Conservation (phyloP, 2,888 invertebrate genomes). For the Dascillus cervinus region DNA sequence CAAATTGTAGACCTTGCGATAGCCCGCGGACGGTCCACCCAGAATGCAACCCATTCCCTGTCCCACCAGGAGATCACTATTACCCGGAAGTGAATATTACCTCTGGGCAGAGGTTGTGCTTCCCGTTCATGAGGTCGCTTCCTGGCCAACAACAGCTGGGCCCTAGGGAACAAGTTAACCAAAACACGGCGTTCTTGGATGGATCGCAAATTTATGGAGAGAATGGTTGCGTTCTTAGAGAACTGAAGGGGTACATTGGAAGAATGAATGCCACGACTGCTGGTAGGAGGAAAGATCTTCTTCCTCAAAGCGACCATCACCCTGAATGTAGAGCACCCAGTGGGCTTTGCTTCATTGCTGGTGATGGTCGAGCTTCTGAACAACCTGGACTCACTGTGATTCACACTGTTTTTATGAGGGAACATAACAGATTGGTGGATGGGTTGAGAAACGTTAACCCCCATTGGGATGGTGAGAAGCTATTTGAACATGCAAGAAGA, state of each 20-base stretch:
- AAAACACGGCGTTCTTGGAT: slow-evolving; percentile 86
- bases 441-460: slow-evolving; percentile 74
- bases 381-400: slow-evolving; percentile 84
- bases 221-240: slow-evolving; percentile 69
- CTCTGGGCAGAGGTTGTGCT: slow-evolving; percentile 77
- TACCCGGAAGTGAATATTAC: slow-evolving; percentile 81
- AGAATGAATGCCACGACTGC: slow-evolving; percentile 78
- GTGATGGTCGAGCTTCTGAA: slow-evolving; percentile 86
- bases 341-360: slow-evolving; percentile 79
- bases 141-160: slow-evolving; percentile 86
- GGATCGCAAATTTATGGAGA: slow-evolving; percentile 85
- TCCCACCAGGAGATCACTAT: slow-evolving; percentile 82
- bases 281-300: slow-evolving; percentile 64
- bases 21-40: slow-evolving; percentile 82
- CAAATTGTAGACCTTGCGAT: slow-evolving; percentile 84
- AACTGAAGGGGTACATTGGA: slow-evolving; percentile 72
- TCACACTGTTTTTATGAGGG: slow-evolving; percentile 82
- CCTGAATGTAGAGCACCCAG: slow-evolving; percentile 84
- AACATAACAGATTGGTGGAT: slow-evolving; percentile 82
- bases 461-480: slow-evolving; percentile 79
- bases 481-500: slow-evolving; percentile 74
- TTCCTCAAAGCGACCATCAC: slow-evolving; percentile 70
- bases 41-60: slow-evolving; percentile 87
- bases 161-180: slow-evolving; percentile 88
- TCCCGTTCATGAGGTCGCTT: slow-evolving; percentile 89